phyloP scores from a whole-genome alignment of 2,888 invertebrate genomes.

The Malthinus flaveolus region DNA sequence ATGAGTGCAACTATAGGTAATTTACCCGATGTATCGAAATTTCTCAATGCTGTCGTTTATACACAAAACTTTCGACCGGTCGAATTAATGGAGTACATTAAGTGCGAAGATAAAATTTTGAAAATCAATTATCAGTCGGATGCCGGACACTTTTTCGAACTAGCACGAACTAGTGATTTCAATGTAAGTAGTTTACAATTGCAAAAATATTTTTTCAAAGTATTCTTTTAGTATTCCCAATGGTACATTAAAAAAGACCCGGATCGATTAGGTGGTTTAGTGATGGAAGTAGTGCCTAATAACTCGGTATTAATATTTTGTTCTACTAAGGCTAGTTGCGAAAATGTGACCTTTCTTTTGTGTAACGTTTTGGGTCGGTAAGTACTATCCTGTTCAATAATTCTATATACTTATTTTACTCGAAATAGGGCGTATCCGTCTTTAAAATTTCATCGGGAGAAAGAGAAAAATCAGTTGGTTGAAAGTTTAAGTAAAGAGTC shows the following conservation, averaged over 20 bases:
- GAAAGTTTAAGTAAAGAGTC: constrained; percentile 65
- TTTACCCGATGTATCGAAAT: constrained; percentile 75
- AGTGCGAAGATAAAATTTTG: constrained; percentile 66
- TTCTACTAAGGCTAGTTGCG: constrained; percentile 89
- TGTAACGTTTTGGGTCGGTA: constrained; percentile 60
- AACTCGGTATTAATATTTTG: constrained; percentile 90
- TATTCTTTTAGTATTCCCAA: constrained; percentile 61
- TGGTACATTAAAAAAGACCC: constrained; percentile 69
- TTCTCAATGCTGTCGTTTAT: constrained; percentile 81
- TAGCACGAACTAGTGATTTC: constrained; percentile 58
- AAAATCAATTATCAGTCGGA: constrained; percentile 57
- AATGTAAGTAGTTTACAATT: constrained; percentile 47
- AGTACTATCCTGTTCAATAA: constrained; percentile 10
- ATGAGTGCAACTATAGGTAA: constrained; percentile 99
- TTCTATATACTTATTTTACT: constrained; percentile 10
- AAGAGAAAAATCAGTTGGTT: constrained; percentile 65
- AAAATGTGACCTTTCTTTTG: constrained; percentile 82
- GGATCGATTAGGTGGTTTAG: constrained; percentile 78
- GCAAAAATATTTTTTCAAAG: not conserved
- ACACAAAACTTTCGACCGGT: constrained; percentile 88
- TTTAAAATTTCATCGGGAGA: constrained; percentile 59
- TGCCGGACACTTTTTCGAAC: constrained; percentile 57
- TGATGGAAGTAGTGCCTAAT: constrained; percentile 77
- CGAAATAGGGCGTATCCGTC: constrained; percentile 55
- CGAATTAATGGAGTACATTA: constrained; percentile 79